phyloP scores from a whole-genome alignment of 1,140 invertebrate species.

The Archivesica marissinica region DNA sequence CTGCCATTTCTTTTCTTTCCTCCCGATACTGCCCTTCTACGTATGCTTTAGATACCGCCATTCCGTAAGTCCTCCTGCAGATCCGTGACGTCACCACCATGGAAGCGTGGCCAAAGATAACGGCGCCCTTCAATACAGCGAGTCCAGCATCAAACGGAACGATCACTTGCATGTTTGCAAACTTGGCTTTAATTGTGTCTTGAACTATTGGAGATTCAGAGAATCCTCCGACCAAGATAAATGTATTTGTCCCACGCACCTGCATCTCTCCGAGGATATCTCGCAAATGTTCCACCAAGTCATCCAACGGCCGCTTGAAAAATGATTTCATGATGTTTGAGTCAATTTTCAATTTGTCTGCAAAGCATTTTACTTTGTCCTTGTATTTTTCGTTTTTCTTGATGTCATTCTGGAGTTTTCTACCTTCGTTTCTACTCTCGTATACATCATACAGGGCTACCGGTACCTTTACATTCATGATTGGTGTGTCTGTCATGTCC shows the following conservation, averaged over 20 bases:
- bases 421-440: not conserved
- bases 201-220: slow-evolving; percentile 51
- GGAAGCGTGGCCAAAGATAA: slow-evolving; percentile 46
- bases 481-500: slow-evolving; percentile 32
- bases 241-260: slow-evolving; percentile 22
- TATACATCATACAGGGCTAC: slow-evolving; percentile 46
- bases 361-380: slow-evolving; percentile 11
- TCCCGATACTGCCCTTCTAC: slow-evolving; percentile 19
- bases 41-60: slow-evolving; percentile 36
- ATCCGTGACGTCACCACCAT: slow-evolving; percentile 47
- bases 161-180: slow-evolving; percentile 52
- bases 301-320: slow-evolving; percentile 42
- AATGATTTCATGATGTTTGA: slow-evolving; percentile 35
- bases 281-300: slow-evolving; percentile 48
- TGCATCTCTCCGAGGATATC: slow-evolving; percentile 41
- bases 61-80: slow-evolving; percentile 40
- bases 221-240: slow-evolving; percentile 57
- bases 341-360: slow-evolving; percentile 53
- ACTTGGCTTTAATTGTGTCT: slow-evolving; percentile 39
- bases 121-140: slow-evolving; percentile 59
- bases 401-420: slow-evolving; percentile 11
- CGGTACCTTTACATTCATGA: slow-evolving; percentile 36
- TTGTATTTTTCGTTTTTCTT: slow-evolving; percentile 20
- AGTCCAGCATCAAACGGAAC: slow-evolving; percentile 56
- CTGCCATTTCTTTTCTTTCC: slow-evolving; percentile 7